phyloP scores from a whole-genome alignment of 2,797 vertebrate species.

The Tolypeutes matacus region DNA sequence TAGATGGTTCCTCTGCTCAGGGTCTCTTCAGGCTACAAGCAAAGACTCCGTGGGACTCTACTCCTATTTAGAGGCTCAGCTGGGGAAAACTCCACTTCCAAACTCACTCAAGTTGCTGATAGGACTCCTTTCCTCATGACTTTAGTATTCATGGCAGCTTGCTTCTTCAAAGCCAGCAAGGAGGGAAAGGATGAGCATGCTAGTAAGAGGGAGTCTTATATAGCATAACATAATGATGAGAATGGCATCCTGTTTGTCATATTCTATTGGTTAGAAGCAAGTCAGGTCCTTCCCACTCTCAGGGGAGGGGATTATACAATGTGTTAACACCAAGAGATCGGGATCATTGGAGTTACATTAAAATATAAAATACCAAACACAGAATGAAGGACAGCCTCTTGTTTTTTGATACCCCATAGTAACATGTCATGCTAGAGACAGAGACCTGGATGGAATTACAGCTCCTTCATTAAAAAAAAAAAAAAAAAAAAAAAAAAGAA shows the following conservation, averaged over 20 bases:
- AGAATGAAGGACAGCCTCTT: neutral
- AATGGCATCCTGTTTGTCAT: neutral
- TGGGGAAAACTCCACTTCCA: neutral
- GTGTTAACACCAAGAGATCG: neutral
- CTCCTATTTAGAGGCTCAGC: neutral
- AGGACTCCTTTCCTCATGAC: too few species aligned
- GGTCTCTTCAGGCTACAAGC: neutral
- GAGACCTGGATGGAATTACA: neutral
- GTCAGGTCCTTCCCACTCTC: neutral
- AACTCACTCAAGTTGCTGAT: too few species aligned
- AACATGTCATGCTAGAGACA: neutral
- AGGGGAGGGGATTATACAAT: neutral
- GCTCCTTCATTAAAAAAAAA: neutral
- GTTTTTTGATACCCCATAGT: neutral
- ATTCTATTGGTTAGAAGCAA: neutral
- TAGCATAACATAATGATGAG: neutral
- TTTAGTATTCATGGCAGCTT: neutral
- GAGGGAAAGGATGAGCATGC: neutral
- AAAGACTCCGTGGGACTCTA: neutral
- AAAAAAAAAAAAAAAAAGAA: neutral
- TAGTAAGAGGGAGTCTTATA: neutral
- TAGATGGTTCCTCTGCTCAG: neutral
- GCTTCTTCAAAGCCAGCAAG: slow-evolving; percentile 23
- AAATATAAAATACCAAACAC: neutral
- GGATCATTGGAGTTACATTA: neutral